These are phyloP conservation scores for Manis crassicaudata DNA, from an alignment of 2,797 vertebrate species.

Conservation along the genomic window DNA sequence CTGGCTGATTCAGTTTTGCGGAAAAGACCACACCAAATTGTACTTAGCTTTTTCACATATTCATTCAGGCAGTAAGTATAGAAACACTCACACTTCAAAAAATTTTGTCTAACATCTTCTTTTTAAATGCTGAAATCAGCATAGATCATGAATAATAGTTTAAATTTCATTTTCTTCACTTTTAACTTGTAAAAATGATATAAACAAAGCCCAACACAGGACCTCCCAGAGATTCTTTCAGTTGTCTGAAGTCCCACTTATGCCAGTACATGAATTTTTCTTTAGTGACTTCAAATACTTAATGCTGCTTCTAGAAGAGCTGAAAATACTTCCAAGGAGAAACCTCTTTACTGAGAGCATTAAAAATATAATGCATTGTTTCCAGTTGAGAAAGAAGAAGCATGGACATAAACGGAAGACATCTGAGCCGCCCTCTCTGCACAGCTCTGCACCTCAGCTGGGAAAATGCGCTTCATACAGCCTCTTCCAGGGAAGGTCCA, in stretches of 20 bases:
- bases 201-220: neutral
- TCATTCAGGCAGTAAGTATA: neutral
- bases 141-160: neutral
- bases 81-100: neutral
- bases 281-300: conserved; percentile 26
- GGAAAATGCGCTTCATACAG: neutral
- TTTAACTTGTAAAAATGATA: conserved; percentile 20
- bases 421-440: neutral
- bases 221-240: conserved; percentile 9
- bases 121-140: neutral
- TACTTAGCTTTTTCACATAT: neutral
- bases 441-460: neutral
- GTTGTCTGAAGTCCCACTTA: neutral
- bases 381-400: neutral
- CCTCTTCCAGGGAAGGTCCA: neutral
- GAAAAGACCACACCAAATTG: neutral
- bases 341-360: neutral
- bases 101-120: neutral
- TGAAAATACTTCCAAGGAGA: conserved; percentile 4
- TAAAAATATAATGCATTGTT: neutral
- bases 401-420: neutral
- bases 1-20: neutral
- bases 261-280: neutral
- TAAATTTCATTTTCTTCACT: conserved; percentile 42
- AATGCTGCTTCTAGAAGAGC: neutral